These are phyloP conservation scores for Sylvia borin DNA, from an alignment of 2,797 vertebrate genomes.

Conservation along the genomic window DNA sequence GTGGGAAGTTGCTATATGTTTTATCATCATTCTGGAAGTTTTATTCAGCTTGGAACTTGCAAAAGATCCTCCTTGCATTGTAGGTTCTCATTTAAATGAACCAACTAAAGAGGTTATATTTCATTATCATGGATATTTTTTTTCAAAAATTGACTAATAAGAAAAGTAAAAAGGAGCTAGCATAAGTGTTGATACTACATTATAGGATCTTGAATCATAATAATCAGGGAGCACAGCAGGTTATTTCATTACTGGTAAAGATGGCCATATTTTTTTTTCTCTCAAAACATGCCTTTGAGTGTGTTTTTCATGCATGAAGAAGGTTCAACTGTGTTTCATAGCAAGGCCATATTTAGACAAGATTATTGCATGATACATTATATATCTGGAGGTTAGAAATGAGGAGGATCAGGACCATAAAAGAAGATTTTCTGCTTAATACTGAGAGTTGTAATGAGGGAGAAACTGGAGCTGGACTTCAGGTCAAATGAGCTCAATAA, in stretches of 20 bases:
- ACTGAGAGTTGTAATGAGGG: neutral
- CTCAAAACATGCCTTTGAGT: neutral
- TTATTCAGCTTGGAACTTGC: neutral
- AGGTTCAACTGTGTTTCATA: neutral
- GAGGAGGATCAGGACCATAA: neutral
- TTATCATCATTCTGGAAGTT: neutral
- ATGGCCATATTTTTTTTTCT: neutral
- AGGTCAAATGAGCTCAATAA: neutral
- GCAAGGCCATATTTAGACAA: neutral
- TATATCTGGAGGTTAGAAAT: neutral
- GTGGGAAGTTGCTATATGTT: neutral
- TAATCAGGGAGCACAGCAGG: neutral
- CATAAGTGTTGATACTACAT: neutral
- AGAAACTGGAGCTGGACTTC: neutral
- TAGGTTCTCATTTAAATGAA: neutral
- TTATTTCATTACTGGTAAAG: neutral
- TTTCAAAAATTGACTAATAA: neutral
- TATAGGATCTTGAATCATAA: neutral
- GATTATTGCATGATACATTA: neutral
- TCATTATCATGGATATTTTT: neutral
- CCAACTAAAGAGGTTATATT: neutral
- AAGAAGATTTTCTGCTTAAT: neutral
- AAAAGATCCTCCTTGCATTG: neutral
- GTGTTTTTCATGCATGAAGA: neutral
- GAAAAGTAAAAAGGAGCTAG: neutral